Conservation (phyloP, 1,140 invertebrate species). For the Galleria mellonella region DNA sequence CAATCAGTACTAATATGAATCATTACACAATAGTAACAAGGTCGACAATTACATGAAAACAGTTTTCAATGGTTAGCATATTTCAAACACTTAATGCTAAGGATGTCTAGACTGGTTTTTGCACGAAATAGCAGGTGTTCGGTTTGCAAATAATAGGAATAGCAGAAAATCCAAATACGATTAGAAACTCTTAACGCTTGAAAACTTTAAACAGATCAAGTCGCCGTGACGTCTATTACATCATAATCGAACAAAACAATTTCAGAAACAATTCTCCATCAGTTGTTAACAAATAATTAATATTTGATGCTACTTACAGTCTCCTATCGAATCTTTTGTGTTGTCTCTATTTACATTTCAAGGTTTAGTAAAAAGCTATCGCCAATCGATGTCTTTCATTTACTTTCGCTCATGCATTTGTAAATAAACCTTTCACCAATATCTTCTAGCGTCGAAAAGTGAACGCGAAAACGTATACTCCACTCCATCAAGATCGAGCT, state of each 20-base stretch:
- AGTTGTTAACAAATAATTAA: too few species aligned
- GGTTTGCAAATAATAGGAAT: too few species aligned
- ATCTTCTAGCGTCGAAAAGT: slow-evolving; percentile 20
- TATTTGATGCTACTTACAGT: too few species aligned
- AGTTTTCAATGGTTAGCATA: slow-evolving; percentile 11
- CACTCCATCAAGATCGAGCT: background rate
- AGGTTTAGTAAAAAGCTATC: slow-evolving; percentile 4
- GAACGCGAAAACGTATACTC: slow-evolving; percentile 15
- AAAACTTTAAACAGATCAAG: too few species aligned
- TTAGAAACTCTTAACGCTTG: too few species aligned
- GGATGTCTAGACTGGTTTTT: slow-evolving; percentile 38
- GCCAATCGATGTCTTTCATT: background rate
- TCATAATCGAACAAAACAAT: too few species aligned
- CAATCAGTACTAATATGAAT: background rate
- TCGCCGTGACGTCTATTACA: too few species aligned
- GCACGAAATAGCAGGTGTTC: slow-evolving; percentile 20
- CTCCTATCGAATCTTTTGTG: background rate
- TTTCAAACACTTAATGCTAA: slow-evolving; percentile 13
- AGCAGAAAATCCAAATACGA: too few species aligned
- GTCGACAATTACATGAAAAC: slow-evolving; percentile 17
- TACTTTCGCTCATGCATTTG: slow-evolving; percentile 12
- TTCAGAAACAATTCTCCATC: too few species aligned
- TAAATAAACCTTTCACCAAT: slow-evolving; percentile 44
- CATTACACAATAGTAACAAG: slow-evolving; percentile 7
- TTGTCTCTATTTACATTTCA: slow-evolving; percentile 2